Conservation (phyloP, 2,888 invertebrate species). For the Pachycephus smyrnensis region DNA sequence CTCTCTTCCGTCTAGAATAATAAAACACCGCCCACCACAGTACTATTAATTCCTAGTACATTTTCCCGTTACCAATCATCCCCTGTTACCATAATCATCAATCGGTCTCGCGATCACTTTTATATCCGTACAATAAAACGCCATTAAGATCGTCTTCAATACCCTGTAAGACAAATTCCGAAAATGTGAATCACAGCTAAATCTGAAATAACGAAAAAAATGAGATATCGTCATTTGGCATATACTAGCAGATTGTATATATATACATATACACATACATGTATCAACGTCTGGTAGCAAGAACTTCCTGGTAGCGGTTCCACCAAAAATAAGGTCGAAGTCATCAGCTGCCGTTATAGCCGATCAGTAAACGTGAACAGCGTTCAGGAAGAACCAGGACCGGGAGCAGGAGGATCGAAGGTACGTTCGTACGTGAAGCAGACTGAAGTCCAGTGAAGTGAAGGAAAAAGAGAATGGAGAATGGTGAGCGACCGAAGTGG, state of each 20-base stretch:
- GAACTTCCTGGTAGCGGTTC: no score
- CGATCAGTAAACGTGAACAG: no score
- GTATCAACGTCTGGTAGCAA: no score
- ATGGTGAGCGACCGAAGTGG: conserved; percentile 45
- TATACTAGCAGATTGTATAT: no score
- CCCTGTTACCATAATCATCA: not conserved
- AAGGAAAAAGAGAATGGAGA: conserved; percentile 43
- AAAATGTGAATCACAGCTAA: no score
- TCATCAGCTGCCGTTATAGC: no score
- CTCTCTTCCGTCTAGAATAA: not conserved
- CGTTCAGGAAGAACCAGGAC: no score
- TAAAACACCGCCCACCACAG: not conserved
- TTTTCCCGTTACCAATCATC: not conserved
- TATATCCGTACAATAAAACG: not conserved
- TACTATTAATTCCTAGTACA: not conserved
- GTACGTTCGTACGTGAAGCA: not conserved
- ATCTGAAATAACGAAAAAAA: no score
- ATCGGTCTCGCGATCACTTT: not conserved
- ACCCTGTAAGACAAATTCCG: not conserved
- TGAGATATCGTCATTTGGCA: no score
- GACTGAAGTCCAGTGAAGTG: conserved; percentile 38
- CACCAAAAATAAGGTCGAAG: no score
- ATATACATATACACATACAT: no score
- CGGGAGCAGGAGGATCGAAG: no score
- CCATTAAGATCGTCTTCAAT: not conserved